These are phyloP conservation scores for Platyscapa corneri DNA, from an alignment of 1,140 invertebrate species.

Conservation along the genomic window DNA sequence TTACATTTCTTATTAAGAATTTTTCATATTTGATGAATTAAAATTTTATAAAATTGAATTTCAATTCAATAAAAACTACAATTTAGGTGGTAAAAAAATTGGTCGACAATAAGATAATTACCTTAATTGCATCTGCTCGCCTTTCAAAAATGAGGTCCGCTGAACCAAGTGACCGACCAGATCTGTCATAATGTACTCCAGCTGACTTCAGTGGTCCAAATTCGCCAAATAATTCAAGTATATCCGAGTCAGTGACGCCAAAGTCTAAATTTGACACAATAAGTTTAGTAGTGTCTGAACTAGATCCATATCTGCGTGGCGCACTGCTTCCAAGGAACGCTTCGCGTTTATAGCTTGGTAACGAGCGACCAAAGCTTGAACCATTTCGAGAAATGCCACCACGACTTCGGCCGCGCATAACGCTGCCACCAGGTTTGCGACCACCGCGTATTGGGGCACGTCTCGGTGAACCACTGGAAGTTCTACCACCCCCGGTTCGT, in stretches of 20 bases:
- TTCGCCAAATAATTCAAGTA: constrained; percentile 97
- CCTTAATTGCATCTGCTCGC: constrained; percentile 90
- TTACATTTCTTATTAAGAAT: no score
- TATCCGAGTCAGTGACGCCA: constrained; percentile 96
- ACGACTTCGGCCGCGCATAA: constrained; percentile 79
- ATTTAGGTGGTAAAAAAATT: background rate
- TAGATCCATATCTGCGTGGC: constrained; percentile 54
- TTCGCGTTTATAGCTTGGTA: constrained; percentile 43
- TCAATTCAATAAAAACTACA: background rate
- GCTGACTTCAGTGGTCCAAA: constrained; percentile 96
- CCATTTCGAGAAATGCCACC: constrained; percentile 77
- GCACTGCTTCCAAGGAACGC: constrained; percentile 43
- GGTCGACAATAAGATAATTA: background rate
- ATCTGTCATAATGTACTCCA: constrained; percentile 97
- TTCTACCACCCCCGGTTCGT: constrained; percentile 55
- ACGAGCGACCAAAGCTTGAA: background rate
- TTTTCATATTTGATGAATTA: no score
- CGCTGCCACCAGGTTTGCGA: constrained; percentile 74
- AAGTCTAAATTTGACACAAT: constrained; percentile 97
- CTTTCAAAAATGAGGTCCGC: constrained; percentile 97
- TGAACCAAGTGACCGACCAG: constrained; percentile 95
- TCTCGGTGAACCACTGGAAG: constrained; percentile 61
- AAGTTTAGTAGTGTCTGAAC: constrained; percentile 86
- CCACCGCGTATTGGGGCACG: constrained; percentile 57
- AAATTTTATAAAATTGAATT: no score